A percentile compares a stretch with the other conserved stretches of the same genome.
Conservation (phyloP, 2,888 invertebrate species). For the Tethea ocularis region DNA sequence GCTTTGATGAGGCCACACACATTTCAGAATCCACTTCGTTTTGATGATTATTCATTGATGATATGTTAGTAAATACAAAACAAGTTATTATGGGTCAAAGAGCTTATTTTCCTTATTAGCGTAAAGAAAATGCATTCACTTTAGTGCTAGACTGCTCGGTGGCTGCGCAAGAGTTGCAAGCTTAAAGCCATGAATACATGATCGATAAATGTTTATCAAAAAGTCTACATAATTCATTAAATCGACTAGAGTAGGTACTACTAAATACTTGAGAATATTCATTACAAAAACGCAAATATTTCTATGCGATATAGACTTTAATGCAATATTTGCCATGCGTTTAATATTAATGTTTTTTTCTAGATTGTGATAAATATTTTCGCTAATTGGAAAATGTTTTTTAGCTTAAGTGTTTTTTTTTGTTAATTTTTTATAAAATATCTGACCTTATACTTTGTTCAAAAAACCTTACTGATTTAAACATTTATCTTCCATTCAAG, state of each 20-base stretch:
- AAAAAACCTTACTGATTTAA: not conserved
- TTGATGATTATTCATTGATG: not conserved
- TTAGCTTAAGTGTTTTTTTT: not conserved
- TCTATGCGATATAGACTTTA: not conserved
- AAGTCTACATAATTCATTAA: not conserved
- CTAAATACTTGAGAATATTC: not conserved
- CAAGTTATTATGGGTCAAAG: not conserved
- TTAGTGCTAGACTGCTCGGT: constrained; percentile 1
- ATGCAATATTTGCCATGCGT: not conserved
- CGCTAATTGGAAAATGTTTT: not conserved
- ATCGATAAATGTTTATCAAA: not conserved
- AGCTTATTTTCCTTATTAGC: not conserved
- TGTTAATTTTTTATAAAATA: not conserved
- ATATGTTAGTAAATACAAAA: not conserved
- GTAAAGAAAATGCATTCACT: constrained; percentile 4
- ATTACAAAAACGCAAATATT: not conserved
- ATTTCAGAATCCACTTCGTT: not conserved
- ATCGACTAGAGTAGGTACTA: no score
- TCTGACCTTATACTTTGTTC: not conserved
- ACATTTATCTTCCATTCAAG: not conserved
- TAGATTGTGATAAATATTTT: not conserved
- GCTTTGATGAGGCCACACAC: no score
- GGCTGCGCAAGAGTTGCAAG: constrained; percentile 1
- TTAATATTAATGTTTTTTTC: not conserved
- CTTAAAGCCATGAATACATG: not conserved